Conservation (phyloP, 1,140 invertebrate species). For the Lamellibrachia luymesi region DNA sequence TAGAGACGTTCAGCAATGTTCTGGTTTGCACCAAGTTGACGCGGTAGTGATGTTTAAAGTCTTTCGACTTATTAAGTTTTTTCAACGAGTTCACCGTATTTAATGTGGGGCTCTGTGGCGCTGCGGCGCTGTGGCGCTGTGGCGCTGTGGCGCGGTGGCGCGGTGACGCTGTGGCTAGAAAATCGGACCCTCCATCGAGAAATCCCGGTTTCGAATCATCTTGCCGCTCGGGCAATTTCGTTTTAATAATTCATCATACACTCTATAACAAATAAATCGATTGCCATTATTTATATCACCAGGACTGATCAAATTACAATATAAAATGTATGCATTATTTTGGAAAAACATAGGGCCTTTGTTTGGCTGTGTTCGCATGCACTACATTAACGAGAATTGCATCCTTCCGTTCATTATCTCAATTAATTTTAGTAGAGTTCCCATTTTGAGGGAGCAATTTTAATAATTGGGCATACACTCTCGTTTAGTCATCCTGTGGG, state of each 20-base stretch:
- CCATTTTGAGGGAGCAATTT: not conserved
- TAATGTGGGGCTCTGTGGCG: not conserved
- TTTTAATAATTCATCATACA: not conserved
- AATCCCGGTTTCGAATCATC: not conserved
- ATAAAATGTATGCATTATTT: not conserved
- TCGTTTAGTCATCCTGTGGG: not conserved
- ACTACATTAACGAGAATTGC: not conserved
- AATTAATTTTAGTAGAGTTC: not conserved
- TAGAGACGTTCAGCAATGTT: not conserved
- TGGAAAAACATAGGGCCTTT: not conserved
- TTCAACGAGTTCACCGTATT: not conserved
- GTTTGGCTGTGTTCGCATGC: not conserved
- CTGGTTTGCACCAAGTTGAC: not conserved
- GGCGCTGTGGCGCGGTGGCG: no score
- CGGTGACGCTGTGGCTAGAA: no score
- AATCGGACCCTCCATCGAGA: no score
- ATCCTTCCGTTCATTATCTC: not conserved
- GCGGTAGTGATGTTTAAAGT: not conserved
- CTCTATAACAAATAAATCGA: no score
- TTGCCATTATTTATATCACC: not conserved
- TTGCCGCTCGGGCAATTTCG: not conserved
- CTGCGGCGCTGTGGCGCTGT: no score
- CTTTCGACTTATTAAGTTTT: not conserved
- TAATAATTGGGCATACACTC: not conserved
- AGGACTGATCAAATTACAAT: not conserved